Evolutionary conservation across 2,888 invertebrate genomes (phyloP).

Genomic region (Synanthedon vespiformis): DNA sequence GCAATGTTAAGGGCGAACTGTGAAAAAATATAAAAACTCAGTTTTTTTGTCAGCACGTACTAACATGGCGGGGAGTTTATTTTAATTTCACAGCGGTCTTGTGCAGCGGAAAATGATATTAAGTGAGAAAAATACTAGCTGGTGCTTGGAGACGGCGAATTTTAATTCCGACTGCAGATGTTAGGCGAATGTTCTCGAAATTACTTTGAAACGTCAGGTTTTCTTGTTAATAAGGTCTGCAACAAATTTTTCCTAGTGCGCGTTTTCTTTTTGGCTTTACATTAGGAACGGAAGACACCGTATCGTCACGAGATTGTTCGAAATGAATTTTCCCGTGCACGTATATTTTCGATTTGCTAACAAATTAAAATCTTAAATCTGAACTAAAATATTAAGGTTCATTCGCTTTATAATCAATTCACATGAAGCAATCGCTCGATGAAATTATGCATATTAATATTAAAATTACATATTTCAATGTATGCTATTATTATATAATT

Average conservation of each 20-base stretch:
- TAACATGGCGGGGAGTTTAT: constrained; percentile 16
- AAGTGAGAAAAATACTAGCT: constrained; percentile 20
- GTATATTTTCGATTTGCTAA: no score
- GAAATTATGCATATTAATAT: no score
- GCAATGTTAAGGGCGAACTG: not conserved
- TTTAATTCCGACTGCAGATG: constrained; percentile 2
- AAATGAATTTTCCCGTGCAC: no score
- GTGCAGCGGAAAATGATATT: constrained; percentile 25
- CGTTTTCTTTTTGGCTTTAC: not conserved
- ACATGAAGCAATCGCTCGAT: no score
- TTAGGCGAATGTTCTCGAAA: constrained; percentile 12
- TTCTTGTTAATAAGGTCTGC: not conserved
- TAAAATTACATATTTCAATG: no score
- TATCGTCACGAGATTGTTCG: no score
- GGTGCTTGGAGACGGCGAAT: constrained; percentile 1
- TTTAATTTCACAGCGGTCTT: constrained; percentile 20
- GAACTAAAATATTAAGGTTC: no score
- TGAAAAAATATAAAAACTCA: constrained; percentile 4
- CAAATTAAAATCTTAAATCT: no score
- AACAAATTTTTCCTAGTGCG: not conserved
- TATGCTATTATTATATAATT: no score
- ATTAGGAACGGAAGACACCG: no score
- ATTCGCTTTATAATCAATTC: no score
- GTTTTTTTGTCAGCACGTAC: constrained; percentile 14
- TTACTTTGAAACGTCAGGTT: constrained; percentile 11